These are phyloP conservation scores for Brevipalpus yothersi DNA, from an alignment of 1,140 invertebrate genomes.

Conservation along the genomic window DNA sequence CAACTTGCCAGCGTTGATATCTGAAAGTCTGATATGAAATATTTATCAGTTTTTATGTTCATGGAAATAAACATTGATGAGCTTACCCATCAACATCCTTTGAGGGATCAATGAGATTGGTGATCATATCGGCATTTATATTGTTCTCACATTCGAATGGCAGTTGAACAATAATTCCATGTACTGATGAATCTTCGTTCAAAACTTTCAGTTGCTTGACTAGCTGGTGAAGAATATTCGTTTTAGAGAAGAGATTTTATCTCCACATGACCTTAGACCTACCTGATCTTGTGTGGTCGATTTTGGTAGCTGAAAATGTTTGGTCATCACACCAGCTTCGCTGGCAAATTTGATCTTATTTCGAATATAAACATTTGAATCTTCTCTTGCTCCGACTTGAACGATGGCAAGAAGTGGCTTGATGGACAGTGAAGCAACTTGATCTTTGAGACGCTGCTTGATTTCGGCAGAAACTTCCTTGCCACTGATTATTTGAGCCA, in stretches of 20 bases:
- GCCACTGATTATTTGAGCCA: constrained; percentile 32
- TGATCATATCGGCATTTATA: constrained; percentile 54
- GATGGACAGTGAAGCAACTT: constrained; percentile 3
- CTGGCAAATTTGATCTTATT: constrained; percentile 82
- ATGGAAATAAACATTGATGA: not conserved
- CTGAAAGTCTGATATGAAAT: constrained; percentile 18
- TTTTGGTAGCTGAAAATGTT: constrained; percentile 52
- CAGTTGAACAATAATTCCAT: constrained; percentile 92
- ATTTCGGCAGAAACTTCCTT: constrained; percentile 27
- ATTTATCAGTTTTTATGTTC: not conserved
- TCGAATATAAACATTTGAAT: constrained; percentile 97
- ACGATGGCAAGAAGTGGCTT: constrained; percentile 10
- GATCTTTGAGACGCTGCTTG: not conserved
- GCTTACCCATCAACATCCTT: constrained; percentile 87
- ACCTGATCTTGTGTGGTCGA: constrained; percentile 63
- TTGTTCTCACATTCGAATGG: constrained; percentile 54
- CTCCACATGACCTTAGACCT: constrained; percentile 6
- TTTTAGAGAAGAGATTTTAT: not conserved
- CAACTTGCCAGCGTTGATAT: constrained; percentile 65
- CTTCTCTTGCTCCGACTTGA: constrained; percentile 67
- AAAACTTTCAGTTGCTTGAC: constrained; percentile 42
- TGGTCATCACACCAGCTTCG: constrained; percentile 64
- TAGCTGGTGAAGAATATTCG: constrained; percentile 21
- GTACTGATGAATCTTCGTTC: constrained; percentile 54
- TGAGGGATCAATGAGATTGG: constrained; percentile 50